A percentile compares a stretch with the other conserved stretches of the same genome.
These are phyloP conservation scores for Blastobasis lacticolella DNA, from an alignment of 2,888 invertebrate genomes.

Conservation along the genomic window DNA sequence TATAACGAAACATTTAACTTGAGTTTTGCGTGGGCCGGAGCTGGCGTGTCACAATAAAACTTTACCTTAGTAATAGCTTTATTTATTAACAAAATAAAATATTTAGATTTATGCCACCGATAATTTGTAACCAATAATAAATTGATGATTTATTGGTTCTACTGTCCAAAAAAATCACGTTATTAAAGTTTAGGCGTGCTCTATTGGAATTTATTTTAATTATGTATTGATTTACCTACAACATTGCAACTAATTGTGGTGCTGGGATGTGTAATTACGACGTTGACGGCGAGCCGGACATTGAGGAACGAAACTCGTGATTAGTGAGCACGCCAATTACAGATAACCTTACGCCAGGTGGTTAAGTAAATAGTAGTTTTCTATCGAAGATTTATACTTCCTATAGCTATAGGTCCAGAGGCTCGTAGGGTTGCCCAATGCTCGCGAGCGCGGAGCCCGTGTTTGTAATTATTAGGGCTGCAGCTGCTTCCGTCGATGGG, in stretches of 20 bases:
- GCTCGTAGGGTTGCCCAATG: conserved; percentile 42
- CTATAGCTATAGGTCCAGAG: conserved; percentile 10
- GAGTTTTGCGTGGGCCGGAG: conserved; percentile 40
- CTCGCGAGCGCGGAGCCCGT: conserved; percentile 37
- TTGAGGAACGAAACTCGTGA: conserved; percentile 5
- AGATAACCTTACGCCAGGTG: conserved; percentile 22
- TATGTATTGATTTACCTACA: not conserved
- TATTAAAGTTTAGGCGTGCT: not conserved
- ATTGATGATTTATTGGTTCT: not conserved
- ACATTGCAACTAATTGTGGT: conserved; percentile 2
- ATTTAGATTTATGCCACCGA: conserved; percentile 10
- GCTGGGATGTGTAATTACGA: not conserved
- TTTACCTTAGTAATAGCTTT: conserved; percentile 29
- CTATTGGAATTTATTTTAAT: not conserved
- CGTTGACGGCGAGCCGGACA: not conserved
- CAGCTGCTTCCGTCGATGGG: conserved; percentile 70
- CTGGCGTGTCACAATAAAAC: conserved; percentile 42
- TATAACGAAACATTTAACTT: conserved; percentile 30
- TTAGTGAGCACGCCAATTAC: conserved; percentile 8
- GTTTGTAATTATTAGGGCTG: conserved; percentile 65
- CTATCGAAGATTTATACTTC: conserved; percentile 18
- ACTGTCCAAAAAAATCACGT: too few species aligned
- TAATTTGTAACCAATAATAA: conserved; percentile 20
- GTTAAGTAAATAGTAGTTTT: conserved; percentile 17
- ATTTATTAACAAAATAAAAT: conserved; percentile 29